Base-by-base conservation (phyloP, 2,797 vertebrate species). In the Adelosebastes latens region DNA sequence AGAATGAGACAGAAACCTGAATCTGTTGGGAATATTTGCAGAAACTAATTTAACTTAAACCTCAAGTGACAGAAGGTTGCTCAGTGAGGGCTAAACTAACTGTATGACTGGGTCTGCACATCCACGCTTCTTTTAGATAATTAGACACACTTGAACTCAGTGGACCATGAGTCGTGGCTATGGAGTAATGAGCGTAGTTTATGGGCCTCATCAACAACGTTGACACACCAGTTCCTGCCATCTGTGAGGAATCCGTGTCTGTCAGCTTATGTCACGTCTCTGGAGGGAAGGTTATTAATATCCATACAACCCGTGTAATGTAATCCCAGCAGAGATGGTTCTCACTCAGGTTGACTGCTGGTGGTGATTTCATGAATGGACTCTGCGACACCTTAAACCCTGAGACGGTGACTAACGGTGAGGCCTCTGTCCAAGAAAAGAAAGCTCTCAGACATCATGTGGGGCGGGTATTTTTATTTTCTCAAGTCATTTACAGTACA, bases 401-500 rank as follows among this genome's bases (percentile, higher is more conserved):
- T 18, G 39, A 82, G 81, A 82, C 78, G 34, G 20, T 67, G 65
- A 80, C 39, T 55, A 79, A 36, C 14, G 20, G 27, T 90, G 92
- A 91, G 71, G 39, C 55, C 77, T 87, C 59, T 22, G 12, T 25
- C 82, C 81, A 58, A 73, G 79, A 91, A 93, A 89, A 91, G 78
- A 92, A 82, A 75, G 27, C 60, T n/a, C 65, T 84, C 78, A 84
- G 76, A 84, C 88, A 79, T 79, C 77, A 87, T 88, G 82, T 81
- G 84, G 79, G 56, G 68, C 42, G 72, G 76, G 49, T 88, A 92
- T 92, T 88, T 95, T 95, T 95, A 94, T 94, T 95, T 93, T 86
- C 66, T 91, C 70, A 86, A 91, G 90, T 94, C 90, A 91, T 92
- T 88, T 91, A 89, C 89, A 80, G 88, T 96, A 92, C 94, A 95